Percentiles rank a stretch among this genome's conserved stretches.
Conservation (phyloP, 2,888 invertebrate genomes). For the Leptinotarsa haldemani region DNA sequence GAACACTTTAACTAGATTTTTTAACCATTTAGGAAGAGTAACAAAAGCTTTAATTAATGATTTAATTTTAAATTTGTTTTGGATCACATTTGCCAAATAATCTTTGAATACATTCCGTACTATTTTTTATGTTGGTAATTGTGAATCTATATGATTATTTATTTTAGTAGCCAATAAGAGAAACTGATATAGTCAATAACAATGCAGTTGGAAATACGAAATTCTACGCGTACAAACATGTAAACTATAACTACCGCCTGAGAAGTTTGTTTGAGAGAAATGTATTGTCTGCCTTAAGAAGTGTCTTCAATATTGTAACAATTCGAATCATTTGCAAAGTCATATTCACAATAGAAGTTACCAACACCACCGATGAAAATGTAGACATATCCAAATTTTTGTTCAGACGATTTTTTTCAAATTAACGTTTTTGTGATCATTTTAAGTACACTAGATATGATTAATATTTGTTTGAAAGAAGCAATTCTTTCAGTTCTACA, state of each 20-base stretch:
- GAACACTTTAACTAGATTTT: conserved; percentile 55
- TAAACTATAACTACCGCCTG: conserved; percentile 23
- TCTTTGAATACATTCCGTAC: conserved; percentile 67
- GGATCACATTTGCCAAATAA: conserved; percentile 67
- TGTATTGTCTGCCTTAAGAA: conserved; percentile 57
- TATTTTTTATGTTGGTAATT: conserved; percentile 54
- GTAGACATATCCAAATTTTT: conserved; percentile 7
- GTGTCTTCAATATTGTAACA: conserved; percentile 53
- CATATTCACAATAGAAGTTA: conserved; percentile 39
- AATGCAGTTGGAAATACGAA: conserved; percentile 32
- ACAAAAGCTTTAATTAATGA: conserved; percentile 64
- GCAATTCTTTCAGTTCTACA: too few species aligned
- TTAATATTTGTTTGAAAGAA: too few species aligned
- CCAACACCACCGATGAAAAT: conserved; percentile 32
- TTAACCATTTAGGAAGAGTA: conserved; percentile 60
- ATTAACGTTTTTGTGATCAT: too few species aligned
- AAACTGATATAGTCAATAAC: conserved; percentile 55
- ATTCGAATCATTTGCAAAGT: conserved; percentile 36
- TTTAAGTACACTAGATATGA: too few species aligned
- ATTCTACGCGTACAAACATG: conserved; percentile 22
- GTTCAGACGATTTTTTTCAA: not conserved
- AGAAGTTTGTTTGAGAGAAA: conserved; percentile 29
- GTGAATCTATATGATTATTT: conserved; percentile 49
- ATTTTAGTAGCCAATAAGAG: conserved; percentile 42
- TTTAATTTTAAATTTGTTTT: conserved; percentile 57